These are phyloP conservation scores for Crotalus viridis DNA, from an alignment of 2,113 vertebrate species.

Conservation along the genomic window DNA sequence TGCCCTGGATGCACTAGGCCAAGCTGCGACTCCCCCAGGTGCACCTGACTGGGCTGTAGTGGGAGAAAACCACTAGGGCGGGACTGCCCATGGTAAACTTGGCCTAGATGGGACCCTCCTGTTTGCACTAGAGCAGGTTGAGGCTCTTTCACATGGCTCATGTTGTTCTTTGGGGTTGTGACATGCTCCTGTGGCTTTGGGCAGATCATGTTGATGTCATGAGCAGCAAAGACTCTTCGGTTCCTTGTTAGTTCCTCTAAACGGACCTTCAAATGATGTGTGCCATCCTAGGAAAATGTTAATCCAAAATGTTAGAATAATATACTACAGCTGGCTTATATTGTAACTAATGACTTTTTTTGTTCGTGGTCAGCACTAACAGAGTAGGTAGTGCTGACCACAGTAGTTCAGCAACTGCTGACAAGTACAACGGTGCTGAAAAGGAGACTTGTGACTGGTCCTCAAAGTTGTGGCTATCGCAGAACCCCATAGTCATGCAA, in stretches of 20 bases:
- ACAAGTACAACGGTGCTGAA: too few relatives aligned
- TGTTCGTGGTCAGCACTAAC: too few relatives aligned
- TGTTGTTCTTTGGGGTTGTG: fast-evolving
- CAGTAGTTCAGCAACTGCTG: too few relatives aligned
- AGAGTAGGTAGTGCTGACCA: too few relatives aligned
- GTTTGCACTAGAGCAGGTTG: not conserved
- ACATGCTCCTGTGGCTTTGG: not conserved
- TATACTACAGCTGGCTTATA: too few relatives aligned
- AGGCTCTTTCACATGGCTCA: fast-evolving
- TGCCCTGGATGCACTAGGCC: not conserved
- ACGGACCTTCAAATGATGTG: conserved; percentile 37
- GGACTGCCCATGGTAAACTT: not conserved
- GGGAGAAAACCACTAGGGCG: not conserved
- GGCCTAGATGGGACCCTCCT: not conserved
- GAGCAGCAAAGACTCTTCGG: fast-evolving
- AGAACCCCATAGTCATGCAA: too few relatives aligned
- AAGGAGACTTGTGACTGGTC: too few relatives aligned
- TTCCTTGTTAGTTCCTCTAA: conserved; percentile 52
- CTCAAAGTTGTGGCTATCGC: too few relatives aligned
- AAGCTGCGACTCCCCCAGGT: not conserved
- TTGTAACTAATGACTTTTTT: not conserved
- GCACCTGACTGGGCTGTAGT: not conserved
- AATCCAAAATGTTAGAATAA: not conserved
- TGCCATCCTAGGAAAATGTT: conserved; percentile 40
- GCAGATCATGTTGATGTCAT: conserved; percentile 59